phyloP scores from a whole-genome alignment of 2,888 invertebrate species.

The Itoplectis maculator region DNA sequence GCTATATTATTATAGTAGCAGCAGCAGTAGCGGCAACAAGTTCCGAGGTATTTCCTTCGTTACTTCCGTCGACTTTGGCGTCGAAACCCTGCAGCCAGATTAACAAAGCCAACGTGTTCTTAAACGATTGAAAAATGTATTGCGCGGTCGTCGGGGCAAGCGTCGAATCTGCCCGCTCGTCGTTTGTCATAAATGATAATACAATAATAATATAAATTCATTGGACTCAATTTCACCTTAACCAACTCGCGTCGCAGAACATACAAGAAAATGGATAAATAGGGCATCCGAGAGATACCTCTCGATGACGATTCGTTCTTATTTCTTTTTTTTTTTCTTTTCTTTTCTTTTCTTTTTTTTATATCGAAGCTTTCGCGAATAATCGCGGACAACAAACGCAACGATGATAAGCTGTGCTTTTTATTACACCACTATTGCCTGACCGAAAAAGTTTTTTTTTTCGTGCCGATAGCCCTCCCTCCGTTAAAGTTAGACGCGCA shows the following conservation, averaged over 20 bases:
- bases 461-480: slow-evolving; percentile 50
- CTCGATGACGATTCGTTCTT: background rate
- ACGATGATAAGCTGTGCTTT: slow-evolving; percentile 50
- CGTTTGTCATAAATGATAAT: slow-evolving; percentile 25
- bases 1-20: slow-evolving; percentile 6
- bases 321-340: background rate
- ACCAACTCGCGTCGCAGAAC: slow-evolving; percentile 26
- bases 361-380: slow-evolving; percentile 36
- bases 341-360: slow-evolving; percentile 25
- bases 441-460: slow-evolving; percentile 42
- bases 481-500: slow-evolving; percentile 3
- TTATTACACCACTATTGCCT: slow-evolving; percentile 50
- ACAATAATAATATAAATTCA: slow-evolving; percentile 25
- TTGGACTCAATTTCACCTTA: slow-evolving; percentile 18
- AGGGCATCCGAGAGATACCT: slow-evolving; percentile 10
- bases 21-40: background rate
- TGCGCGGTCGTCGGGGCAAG: slow-evolving; percentile 10
- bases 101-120: background rate
- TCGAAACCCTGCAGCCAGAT: background rate
- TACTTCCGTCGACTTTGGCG: slow-evolving; percentile 2
- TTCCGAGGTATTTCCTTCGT: background rate
- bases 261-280: slow-evolving; percentile 35
- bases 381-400: slow-evolving; percentile 46
- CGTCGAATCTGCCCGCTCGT: background rate
- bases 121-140: slow-evolving; percentile 23